Conservation (phyloP, 2,797 vertebrate species). For the Anguilla megastoma region DNA sequence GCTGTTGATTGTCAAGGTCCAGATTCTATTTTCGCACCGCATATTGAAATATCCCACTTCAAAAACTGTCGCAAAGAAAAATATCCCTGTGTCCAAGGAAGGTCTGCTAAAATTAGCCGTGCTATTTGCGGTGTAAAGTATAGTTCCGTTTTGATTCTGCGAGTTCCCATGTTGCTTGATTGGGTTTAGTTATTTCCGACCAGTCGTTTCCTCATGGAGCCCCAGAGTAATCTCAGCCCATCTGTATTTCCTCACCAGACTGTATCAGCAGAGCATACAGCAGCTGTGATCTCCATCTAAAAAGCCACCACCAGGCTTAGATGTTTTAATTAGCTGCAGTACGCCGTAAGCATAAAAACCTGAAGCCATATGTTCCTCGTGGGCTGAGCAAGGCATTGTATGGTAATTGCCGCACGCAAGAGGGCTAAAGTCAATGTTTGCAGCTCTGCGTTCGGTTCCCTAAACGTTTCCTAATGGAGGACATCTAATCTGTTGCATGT, state of each 20-base stretch:
- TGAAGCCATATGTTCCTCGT: neutral
- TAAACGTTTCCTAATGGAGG: slow-evolving; percentile 27
- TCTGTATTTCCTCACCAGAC: neutral
- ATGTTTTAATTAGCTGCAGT: neutral
- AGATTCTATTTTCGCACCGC: neutral
- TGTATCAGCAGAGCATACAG: neutral
- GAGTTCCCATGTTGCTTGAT: neutral
- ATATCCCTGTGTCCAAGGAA: neutral
- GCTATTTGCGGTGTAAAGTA: neutral
- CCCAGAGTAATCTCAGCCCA: neutral
- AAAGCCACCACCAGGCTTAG: neutral
- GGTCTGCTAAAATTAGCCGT: neutral
- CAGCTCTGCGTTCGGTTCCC: slow-evolving; percentile 12
- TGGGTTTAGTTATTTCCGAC: neutral
- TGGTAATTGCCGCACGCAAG: neutral
- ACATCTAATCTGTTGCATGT: slow-evolving; percentile 18
- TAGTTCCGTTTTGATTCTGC: neutral
- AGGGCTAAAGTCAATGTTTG: neutral
- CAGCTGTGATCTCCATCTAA: neutral
- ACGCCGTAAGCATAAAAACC: neutral
- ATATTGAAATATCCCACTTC: neutral
- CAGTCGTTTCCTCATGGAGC: neutral
- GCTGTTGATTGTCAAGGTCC: neutral
- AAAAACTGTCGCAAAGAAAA: neutral
- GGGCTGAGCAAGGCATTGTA: neutral